Evolutionary conservation across 1,140 invertebrate species (phyloP), one percentile per base, ranked within the genome.

Genomic region (Planococcus citri): DNA sequence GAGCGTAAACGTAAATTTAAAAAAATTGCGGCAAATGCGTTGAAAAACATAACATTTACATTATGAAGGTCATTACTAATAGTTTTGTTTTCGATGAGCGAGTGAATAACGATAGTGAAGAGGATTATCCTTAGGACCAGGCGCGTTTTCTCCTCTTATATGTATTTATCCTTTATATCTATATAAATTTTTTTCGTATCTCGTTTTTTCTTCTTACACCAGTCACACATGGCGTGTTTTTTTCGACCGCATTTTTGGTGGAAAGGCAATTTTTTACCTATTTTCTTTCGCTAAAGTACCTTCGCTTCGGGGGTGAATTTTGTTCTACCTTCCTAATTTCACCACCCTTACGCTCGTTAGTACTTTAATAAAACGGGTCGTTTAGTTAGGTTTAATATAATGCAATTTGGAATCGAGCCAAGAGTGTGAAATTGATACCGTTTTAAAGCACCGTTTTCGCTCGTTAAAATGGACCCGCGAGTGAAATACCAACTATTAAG

Each of bases 341-440:
- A 12, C 29, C 41, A 14, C 41, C 41, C n/a, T 14, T 51, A 20
- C 41, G 41, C 41, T 51, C 41, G 41, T 51, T 51, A 51, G 41
- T 51, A 51, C 12, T 51, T 51, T 51, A 51, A 51, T 51, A 51
- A 51, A 51, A 51, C 41, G 41, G 41, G 41, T 51, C 41, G 41
- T 51, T 51, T 51, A 51, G 41, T 51, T 51, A 51, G 41, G 41
- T 51, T 51, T 51, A 51, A 51, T 51, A 51, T 51, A 51, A 51
- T 51, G 41, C 41, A 17, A 51, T 51, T 51, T 51, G 41, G 41
- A 51, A 51, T 20, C 2, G 6, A 51, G 41, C 41, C 41, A 51
- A 51, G 41, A 51, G 41, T 51, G 41, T 51, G 41, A 51, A 51
- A 51, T 51, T 51, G 41, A 51, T 51, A 51, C 41, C 41, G 17